phyloP scores from a whole-genome alignment of 2,797 vertebrate genomes.

The Dicrostonyx torquatus region DNA sequence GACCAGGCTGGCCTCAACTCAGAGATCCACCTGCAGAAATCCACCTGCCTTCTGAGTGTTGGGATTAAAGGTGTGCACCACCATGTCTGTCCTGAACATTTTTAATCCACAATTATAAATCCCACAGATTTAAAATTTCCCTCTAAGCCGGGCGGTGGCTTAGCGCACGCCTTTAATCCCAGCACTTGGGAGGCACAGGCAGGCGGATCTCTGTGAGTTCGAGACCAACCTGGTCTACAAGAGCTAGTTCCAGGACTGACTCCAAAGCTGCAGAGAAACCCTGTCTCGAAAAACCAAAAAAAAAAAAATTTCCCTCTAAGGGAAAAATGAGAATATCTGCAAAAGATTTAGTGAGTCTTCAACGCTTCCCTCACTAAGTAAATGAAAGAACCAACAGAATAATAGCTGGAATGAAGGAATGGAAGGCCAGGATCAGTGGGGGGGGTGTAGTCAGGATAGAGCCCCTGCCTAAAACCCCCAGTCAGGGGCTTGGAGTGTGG shows the following conservation, averaged over 20 bases:
- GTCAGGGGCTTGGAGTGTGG: not conserved
- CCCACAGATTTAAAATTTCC: not conserved
- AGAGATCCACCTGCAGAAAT: not conserved
- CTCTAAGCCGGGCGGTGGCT: too few species aligned
- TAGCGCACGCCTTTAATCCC: too few species aligned
- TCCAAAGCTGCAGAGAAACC: too few species aligned
- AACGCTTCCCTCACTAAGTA: not conserved
- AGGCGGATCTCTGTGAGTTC: too few species aligned
- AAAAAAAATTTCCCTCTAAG: too few species aligned
- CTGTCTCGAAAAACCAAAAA: too few species aligned
- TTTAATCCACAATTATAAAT: not conserved
- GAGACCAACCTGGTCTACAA: too few species aligned
- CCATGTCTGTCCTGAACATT: not conserved
- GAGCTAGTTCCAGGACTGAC: too few species aligned
- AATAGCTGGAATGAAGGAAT: not conserved
- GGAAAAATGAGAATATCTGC: not conserved
- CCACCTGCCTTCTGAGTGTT: not conserved
- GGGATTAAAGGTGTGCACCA: not conserved
- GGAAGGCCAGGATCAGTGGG: not conserved
- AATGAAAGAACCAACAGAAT: not conserved
- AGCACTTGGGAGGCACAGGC: too few species aligned
- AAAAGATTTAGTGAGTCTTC: not conserved
- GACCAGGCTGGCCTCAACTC: not conserved
- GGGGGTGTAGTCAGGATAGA: fast-evolving
- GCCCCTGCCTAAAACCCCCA: not conserved